Evolutionary conservation across 2,113 vertebrate species (phyloP), one percentile per base, ranked within the genome.

Genomic region (Paratilapia polleni): DNA sequence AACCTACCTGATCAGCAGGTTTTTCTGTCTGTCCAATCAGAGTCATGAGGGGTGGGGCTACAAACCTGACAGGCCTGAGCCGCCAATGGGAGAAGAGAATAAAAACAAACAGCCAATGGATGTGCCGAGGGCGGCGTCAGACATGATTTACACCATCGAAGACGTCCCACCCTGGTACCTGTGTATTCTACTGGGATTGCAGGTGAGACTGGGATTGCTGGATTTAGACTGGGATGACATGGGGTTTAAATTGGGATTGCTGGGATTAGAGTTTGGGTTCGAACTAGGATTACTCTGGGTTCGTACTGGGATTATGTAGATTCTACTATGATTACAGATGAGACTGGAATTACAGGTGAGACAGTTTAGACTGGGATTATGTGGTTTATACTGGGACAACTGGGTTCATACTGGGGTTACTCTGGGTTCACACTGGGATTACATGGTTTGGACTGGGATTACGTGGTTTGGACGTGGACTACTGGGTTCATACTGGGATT

Each of bases 111-210:
- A 68, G 19, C 52, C 78, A 82, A 20, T 17, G 6, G 81, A 13
- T 47, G 6, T 4, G 8, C 85, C 90, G 52, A 22, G 2, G 14
- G 26, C 15, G 1, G 91, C 68, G 28, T 85, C 95, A 64, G 97
- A 99, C 84, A 99, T 99, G 98, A 94, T 99, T 87, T 99, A 99
- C 93, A 96, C 76, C 88, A 97, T 99, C 0, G 98, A 99, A 88
- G 98, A 99, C 0, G 95, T 97, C 58, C 98, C 98, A 0, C 98
- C 98, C 4, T 99, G 98, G 98, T 98, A 99, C 88, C 96, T 99
- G 87, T 99, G 98, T 88, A 89, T 97, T 82, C 95, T 99, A 47
- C 96, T 99, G 14, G 98, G 98, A 88, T 96, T 99, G 80, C 98
- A 99, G 98, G 98, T 99, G 22, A 66, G 60, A 34, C 31, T 64